Base-by-base conservation (phyloP, 2,113 vertebrate species). In the Oryzias javanicus region DNA sequence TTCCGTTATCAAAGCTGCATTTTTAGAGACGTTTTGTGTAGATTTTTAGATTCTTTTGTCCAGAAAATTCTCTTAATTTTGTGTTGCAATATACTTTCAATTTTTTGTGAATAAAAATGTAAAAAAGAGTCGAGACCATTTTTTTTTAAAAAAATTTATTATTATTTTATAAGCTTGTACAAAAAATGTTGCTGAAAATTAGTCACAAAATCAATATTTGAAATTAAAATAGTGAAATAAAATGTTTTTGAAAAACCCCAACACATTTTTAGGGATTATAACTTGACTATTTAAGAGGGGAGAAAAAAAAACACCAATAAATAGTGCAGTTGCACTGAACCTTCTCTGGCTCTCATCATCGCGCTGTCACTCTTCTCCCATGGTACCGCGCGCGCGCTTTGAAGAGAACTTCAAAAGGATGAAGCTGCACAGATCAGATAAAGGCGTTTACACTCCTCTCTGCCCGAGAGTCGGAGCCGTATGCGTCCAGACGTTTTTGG, bases 391-490 rank as follows among this genome's bases (percentile, higher is more conserved):
- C 55, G 49, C 55, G 18, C 3, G 19, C 81, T 87, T 82, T 89
- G 83, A 87, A 84, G 75, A 84, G 14, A 12, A 80, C 79, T 84
- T 87, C 81, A 86, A 84, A 78, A 78, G 64, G 67, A 72, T 64
- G 67, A 76, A 59, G 69, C 65, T 73, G 79, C 64, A 49, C n/a
- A 17, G 60, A 84, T 86, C 81, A 83, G 78, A 86, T 81, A 78
- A 82, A 80, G 75, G 60, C 79, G 54, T 86, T 81, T 89, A 81
- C 79, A 67, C 78, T 76, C 81, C 58, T 75, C 74, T 80, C 55
- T 55, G 62, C 76, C 72, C 68, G 13, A 72, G 13, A 72, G 74
- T 78, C 56, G 70, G 75, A 72, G 44, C 57, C 63, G 77, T 75
- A 79, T 58, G 65, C 48, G 64, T 75, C 42, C 79, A 83, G 83